Conservation (phyloP, 2,888 invertebrate genomes). For the Lithophane socia region DNA sequence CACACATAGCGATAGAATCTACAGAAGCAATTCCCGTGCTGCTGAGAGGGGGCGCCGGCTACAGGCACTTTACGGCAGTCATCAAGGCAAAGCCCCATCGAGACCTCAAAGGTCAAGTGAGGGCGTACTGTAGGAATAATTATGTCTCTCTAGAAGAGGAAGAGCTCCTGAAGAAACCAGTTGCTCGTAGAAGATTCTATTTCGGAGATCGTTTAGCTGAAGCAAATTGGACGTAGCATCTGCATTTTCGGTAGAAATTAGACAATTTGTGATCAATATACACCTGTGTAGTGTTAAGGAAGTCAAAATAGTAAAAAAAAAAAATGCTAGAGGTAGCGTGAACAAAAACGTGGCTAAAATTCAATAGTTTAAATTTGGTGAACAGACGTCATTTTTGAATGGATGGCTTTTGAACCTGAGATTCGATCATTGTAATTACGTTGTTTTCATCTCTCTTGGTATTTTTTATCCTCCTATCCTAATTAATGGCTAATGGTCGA, state of each 20-base stretch:
- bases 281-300: not conserved
- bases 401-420: not conserved
- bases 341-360: constrained; percentile 19
- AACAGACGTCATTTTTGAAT: not conserved
- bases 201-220: constrained; percentile 31
- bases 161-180: not conserved
- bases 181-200: constrained; percentile 33
- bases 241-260: not conserved
- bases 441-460: not conserved
- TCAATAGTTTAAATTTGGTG: not conserved
- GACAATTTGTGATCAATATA: constrained; percentile 25
- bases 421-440: not conserved
- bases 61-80: constrained; percentile 75
- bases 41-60: constrained; percentile 81
- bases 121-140: constrained; percentile 72
- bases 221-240: constrained; percentile 16
- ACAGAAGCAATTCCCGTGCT: constrained; percentile 77
- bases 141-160: not conserved
- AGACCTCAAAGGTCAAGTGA: constrained; percentile 73
- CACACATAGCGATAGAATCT: constrained; percentile 79
- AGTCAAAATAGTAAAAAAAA: constrained; percentile 3
- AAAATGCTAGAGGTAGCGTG: not conserved
- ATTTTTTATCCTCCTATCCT: not conserved
- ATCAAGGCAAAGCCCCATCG: constrained; percentile 72
- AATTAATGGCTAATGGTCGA: no score